A percentile compares a stretch with the other conserved stretches of the same genome.
These are phyloP conservation scores for Pipistrellus nathusii DNA, from an alignment of 2,797 vertebrate genomes.

Conservation along the genomic window DNA sequence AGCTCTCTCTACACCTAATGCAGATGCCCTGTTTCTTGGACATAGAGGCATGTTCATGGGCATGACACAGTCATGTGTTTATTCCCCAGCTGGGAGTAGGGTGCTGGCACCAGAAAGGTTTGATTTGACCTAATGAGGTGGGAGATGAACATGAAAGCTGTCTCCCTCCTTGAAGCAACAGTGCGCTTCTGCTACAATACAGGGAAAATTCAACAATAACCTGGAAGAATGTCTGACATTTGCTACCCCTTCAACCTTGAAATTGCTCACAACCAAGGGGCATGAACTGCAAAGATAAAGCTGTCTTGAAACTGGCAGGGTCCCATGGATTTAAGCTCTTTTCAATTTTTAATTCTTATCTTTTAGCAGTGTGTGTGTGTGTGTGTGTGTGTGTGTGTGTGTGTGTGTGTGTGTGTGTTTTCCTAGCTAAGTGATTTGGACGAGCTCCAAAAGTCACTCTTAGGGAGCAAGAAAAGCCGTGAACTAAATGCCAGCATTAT, in stretches of 20 bases:
- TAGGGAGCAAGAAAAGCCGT: neutral
- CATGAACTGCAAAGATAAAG: constrained; percentile 39
- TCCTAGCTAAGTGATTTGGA: neutral
- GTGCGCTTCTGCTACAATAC: neutral
- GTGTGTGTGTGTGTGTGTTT: neutral
- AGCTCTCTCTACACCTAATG: accelerated
- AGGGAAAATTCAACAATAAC: neutral
- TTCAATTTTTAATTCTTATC: constrained; percentile 1
- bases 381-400: neutral
- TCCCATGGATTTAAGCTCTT: neutral
- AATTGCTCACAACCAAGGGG: constrained; percentile 49
- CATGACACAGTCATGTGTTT: accelerated
- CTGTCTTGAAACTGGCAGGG: neutral
- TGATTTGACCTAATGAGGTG: neutral
- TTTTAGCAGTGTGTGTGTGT: neutral
- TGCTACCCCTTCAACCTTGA: constrained; percentile 55
- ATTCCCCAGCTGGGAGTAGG: neutral
- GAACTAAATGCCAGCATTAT: neutral
- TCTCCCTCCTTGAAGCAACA: accelerated
- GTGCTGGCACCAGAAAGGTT: neutral
- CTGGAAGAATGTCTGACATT: neutral
- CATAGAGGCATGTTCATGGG: accelerated
- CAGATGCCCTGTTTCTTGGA: neutral
- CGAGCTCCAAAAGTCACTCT: neutral
- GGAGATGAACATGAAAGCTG: neutral